Evolutionary conservation across 64 coral and sea anemone species (phyloP).

Genomic region (Actinia tenebrosa): DNA sequence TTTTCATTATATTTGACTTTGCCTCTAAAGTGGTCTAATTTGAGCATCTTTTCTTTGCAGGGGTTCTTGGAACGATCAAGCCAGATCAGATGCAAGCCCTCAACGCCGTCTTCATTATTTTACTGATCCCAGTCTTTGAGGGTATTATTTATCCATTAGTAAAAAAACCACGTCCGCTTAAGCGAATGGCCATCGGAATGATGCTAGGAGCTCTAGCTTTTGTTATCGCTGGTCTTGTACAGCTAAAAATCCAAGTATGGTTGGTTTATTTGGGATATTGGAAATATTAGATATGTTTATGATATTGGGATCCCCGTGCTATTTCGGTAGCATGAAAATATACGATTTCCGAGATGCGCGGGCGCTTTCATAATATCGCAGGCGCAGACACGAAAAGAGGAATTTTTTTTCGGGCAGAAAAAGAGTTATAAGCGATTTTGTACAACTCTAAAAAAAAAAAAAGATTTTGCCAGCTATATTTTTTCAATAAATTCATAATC

Average conservation of each 20-base stretch:
- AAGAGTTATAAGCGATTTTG: too few relatives aligned
- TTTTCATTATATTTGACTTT: background rate
- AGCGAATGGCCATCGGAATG: constrained; percentile 67
- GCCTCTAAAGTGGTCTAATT: background rate
- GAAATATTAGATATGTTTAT: too few relatives aligned
- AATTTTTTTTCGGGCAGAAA: too few relatives aligned
- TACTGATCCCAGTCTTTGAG: constrained; percentile 73
- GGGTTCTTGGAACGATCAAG: constrained; percentile 71
- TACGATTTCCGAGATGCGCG: too few relatives aligned
- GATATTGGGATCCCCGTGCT: too few relatives aligned
- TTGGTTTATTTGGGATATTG: too few relatives aligned
- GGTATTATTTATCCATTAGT: constrained; percentile 58
- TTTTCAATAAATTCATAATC: too few relatives aligned
- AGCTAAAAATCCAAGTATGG: constrained; percentile 73
- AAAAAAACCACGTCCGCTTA: constrained; percentile 58
- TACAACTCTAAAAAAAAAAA: too few relatives aligned
- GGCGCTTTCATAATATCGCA: too few relatives aligned
- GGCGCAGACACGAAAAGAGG: too few relatives aligned
- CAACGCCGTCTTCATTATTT: constrained; percentile 64
- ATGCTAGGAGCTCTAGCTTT: constrained; percentile 59
- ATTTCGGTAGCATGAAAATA: too few relatives aligned
- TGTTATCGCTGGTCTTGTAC: constrained; percentile 66
- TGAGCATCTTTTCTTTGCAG: background rate
- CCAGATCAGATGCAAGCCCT: constrained; percentile 87
- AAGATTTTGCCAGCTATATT: too few relatives aligned